Evolutionary conservation across 2,888 invertebrate genomes (phyloP), one percentile per base, ranked within the genome.

Genomic region (Hofmannophila pseudospretella): DNA sequence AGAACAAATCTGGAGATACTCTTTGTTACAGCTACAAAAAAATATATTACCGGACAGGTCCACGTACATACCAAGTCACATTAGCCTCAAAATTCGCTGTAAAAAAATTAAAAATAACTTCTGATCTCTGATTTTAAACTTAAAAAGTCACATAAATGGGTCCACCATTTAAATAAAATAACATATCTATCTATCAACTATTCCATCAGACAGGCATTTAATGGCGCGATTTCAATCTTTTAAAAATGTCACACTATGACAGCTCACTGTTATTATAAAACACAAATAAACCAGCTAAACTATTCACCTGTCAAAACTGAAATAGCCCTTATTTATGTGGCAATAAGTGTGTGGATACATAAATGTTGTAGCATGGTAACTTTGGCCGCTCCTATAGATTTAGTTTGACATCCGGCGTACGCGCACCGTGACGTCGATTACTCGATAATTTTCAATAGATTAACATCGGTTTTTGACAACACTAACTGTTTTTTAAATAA

Each of bases 361-460:
- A 7, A 32, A 12, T 19, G 22, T 37, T 32, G 44, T 31, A 36
- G 35, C 7, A 2, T 28, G 7, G 34, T 14, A 33, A 20, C 38
- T 36, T 34, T 30, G 26, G 8, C 16, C 3, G n/a, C n/a, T 19
- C 47, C 32, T 45, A 42, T 45, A 32, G 41, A 39, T 71, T 71
- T 65, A 62, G 67, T 65, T 70, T 71, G 77, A 75, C 81, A 79
- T 80, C 79, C 81, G 78, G 74, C 81, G 79, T 67, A 65, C 57
- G 78, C 79, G 82, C 82, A 47, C 67, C 76, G 68, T 73, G 67
- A 68, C 77, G 73, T 67, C 80, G 82, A 82, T 82, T 84, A 85
- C 69, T 80, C 71, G 84, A 85, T 85, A 85, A 84, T 85, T 85
- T 81, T 50, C 63, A 48, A n/a, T 49, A 71, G 82, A 84, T 84